These are phyloP conservation scores for Oscheius sp. DNA, from an alignment of 2,888 invertebrate species.

Conservation along the genomic window DNA sequence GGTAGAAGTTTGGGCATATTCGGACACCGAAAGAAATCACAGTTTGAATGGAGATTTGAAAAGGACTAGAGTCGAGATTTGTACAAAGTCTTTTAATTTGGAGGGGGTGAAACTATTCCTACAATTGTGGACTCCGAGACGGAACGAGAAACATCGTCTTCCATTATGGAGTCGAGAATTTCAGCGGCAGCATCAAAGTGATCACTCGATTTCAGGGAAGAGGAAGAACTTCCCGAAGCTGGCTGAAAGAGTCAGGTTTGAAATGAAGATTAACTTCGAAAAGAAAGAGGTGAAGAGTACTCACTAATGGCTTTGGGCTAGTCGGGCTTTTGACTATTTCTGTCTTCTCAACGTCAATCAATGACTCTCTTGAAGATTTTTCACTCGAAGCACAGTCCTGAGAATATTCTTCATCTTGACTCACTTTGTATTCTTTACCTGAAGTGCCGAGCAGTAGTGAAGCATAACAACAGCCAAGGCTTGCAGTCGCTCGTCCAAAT, in stretches of 20 bases:
- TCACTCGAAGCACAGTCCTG: conserved; percentile 17
- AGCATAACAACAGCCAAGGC: conserved; percentile 91
- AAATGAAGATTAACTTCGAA: no score
- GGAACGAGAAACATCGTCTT: conserved; percentile 18
- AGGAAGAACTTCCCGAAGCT: conserved; percentile 22
- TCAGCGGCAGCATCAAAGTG: background rate
- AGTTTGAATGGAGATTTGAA: background rate
- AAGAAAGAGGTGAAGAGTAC: background rate
- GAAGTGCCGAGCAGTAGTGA: conserved; percentile 92
- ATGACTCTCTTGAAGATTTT: conserved; percentile 25
- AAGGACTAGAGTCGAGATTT: conserved; percentile 1
- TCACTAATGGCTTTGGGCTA: background rate
- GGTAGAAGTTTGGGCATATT: conserved; percentile 25
- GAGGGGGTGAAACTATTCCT: conserved; percentile 1
- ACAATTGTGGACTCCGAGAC: conserved; percentile 27
- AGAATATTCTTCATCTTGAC: background rate
- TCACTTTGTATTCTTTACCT: conserved; percentile 74
- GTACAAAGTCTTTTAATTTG: background rate
- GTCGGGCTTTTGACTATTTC: background rate
- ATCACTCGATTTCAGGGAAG: conserved; percentile 5
- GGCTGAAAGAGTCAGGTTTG: background rate
- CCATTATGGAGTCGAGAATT: conserved; percentile 12
- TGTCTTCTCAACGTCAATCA: conserved; percentile 12
- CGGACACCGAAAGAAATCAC: conserved; percentile 23
- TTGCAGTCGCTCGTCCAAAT: conserved; percentile 85